Base-by-base conservation (phyloP, 2,113 vertebrate species). In the Plecturocebus donacophilus region DNA sequence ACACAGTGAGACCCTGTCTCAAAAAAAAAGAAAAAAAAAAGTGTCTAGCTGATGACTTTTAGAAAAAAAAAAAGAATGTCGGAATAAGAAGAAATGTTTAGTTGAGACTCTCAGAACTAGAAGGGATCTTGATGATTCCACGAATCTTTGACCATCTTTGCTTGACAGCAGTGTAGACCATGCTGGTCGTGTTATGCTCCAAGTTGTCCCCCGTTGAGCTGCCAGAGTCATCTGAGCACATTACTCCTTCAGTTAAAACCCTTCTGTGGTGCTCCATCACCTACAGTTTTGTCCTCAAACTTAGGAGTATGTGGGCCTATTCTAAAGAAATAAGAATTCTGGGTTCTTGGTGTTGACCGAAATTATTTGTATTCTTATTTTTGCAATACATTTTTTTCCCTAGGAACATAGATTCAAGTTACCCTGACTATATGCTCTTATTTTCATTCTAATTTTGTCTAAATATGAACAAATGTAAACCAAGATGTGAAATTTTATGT, bases 361-460 rank as follows among this genome's bases (percentile, higher is more conserved):
- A 85, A 25, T 86, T 79, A 49, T 79, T 66, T 86, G 25, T 52
- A 21, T 79, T 58, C 73, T 71, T 25, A 71, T 56, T 68, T n/a
- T 35, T 68, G 35, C 32, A 68, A 19, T 68, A 35, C 13, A 35
- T 68, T 35, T 68, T 68, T 16, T 68, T 68, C 1, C 10, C 27
- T 64, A 30, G 32, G 66, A 8, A 68, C 30, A 68, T 35, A 68
- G 32, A 68, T 19, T 64, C 32, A 68, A 68, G 32, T 68, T 68
- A 68, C 66, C 66, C 32, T 68, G 32, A 35, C 30, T 68, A 68
- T 68, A 35, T 35, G 66, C 32, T 68, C 66, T 35, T 68, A 68
- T 7, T 19, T 91, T 58, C 61, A 25, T 71, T 70, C 73, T 80
- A 49, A 79, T 66, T 95, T 82, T 54, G 92, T 21, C 27, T 64